phyloP scores from a whole-genome alignment of 2,888 invertebrate species.

The Melolontha melolontha region DNA sequence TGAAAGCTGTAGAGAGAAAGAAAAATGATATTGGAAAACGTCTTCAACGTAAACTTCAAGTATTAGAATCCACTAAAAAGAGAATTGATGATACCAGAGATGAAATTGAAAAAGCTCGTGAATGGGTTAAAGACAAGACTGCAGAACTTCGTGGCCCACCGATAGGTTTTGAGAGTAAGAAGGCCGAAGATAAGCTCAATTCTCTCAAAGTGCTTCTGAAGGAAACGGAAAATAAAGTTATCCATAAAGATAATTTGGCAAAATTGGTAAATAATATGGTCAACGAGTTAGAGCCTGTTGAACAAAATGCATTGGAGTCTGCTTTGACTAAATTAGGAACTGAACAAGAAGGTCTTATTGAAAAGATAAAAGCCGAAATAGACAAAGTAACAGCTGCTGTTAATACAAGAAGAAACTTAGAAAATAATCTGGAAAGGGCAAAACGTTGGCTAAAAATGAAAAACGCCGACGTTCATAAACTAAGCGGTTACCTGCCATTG shows the following conservation, averaged over 20 bases:
- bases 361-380: slow-evolving; percentile 79
- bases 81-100: slow-evolving; percentile 84
- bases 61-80: slow-evolving; percentile 85
- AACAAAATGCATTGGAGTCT: slow-evolving; percentile 82
- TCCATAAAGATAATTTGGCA: slow-evolving; percentile 84
- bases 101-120: slow-evolving; percentile 83
- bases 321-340: slow-evolving; percentile 78
- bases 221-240: slow-evolving; percentile 87
- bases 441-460: slow-evolving; percentile 85
- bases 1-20: slow-evolving; percentile 86
- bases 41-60: slow-evolving; percentile 84
- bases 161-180: slow-evolving; percentile 82
- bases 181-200: slow-evolving; percentile 80
- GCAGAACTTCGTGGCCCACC: slow-evolving; percentile 75
- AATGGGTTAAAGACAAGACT: slow-evolving; percentile 84
- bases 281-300: slow-evolving; percentile 86
- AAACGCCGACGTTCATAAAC: slow-evolving; percentile 79
- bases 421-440: slow-evolving; percentile 82
- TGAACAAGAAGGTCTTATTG: slow-evolving; percentile 81
- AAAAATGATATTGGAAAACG: slow-evolving; percentile 88
- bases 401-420: slow-evolving; percentile 81
- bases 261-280: slow-evolving; percentile 87
- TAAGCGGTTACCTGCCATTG: slow-evolving; percentile 83
- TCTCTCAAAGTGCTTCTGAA: slow-evolving; percentile 80
- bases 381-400: slow-evolving; percentile 77